These are phyloP conservation scores for Blennius ocellaris DNA, from an alignment of 2,113 vertebrate species.

Conservation along the genomic window DNA sequence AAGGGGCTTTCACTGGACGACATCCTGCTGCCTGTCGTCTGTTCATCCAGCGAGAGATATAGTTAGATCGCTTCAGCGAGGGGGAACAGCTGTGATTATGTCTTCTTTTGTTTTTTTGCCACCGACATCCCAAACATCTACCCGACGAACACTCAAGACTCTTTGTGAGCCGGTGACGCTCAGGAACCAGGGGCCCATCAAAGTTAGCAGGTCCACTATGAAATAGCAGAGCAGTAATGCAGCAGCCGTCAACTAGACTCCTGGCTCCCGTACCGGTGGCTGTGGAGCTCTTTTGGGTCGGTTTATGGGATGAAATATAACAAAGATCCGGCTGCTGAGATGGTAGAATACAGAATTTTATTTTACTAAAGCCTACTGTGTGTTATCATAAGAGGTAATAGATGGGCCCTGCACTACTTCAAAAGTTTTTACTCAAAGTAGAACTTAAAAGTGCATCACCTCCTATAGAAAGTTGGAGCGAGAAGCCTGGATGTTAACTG, in stretches of 20 bases:
- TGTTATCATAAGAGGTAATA: constrained; percentile 19
- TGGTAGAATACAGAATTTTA: constrained; percentile 13
- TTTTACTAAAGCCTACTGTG: constrained; percentile 14
- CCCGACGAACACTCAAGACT: constrained; percentile 42
- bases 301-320: constrained; percentile 41
- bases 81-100: background rate
- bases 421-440: constrained; percentile 1
- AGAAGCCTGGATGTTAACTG: too few relatives aligned
- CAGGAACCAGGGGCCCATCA: constrained; percentile 35
- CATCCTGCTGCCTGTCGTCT: background rate
- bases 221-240: constrained; percentile 30
- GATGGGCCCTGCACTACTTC: constrained; percentile 11
- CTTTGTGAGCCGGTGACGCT: constrained; percentile 9
- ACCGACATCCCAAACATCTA: constrained; percentile 29
- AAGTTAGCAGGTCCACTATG: constrained; percentile 25
- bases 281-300: constrained; percentile 14
- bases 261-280: constrained; percentile 27
- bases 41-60: background rate
- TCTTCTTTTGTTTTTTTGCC: background rate
- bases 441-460: too few relatives aligned
- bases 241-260: constrained; percentile 39
- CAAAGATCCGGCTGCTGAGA: constrained; percentile 45
- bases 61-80: background rate
- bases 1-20: background rate
- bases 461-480: too few relatives aligned